These are phyloP conservation scores for Himalopsyche tibetana DNA, from an alignment of 2,888 invertebrate species.

Conservation along the genomic window DNA sequence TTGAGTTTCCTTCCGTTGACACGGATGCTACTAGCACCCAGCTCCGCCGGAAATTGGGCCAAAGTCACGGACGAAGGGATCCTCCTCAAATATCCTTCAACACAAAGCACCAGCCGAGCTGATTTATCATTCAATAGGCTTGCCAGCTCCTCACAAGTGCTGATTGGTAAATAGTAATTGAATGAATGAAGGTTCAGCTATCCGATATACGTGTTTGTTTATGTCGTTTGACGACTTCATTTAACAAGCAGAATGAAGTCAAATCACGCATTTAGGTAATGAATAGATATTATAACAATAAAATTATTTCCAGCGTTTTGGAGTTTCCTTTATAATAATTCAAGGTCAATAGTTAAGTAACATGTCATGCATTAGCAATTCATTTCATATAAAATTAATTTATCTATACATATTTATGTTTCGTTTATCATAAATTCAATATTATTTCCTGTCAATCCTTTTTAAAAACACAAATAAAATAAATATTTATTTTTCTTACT, in stretches of 20 bases:
- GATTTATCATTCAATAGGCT: conserved; percentile 45
- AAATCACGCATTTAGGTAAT: conserved; percentile 26
- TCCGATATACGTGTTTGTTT: conserved; percentile 30
- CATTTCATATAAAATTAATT: too few relatives aligned
- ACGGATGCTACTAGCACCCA: conserved; percentile 46
- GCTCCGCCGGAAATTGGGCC: conserved; percentile 62
- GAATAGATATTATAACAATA: neutral
- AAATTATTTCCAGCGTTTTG: neutral
- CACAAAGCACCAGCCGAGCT: conserved; percentile 44
- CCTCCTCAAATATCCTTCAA: conserved; percentile 47
- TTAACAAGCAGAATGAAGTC: conserved; percentile 14
- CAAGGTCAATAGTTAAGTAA: neutral
- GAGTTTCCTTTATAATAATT: neutral
- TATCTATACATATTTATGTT: too few relatives aligned
- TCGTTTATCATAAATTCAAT: too few relatives aligned
- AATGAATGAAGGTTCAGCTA: conserved; percentile 21
- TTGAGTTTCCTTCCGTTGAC: conserved; percentile 61
- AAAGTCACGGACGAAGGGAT: conserved; percentile 54
- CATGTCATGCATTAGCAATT: too few relatives aligned
- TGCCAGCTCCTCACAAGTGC: conserved; percentile 43
- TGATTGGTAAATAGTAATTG: conserved; percentile 42
- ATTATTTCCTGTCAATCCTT: too few relatives aligned
- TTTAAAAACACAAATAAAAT: too few relatives aligned
- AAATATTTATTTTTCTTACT: too few relatives aligned
- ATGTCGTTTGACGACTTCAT: conserved; percentile 22